A percentile compares a stretch with the other conserved stretches of the same genome.
phyloP scores from a whole-genome alignment of 1,140 invertebrate genomes.

The Microplitis mediator region DNA sequence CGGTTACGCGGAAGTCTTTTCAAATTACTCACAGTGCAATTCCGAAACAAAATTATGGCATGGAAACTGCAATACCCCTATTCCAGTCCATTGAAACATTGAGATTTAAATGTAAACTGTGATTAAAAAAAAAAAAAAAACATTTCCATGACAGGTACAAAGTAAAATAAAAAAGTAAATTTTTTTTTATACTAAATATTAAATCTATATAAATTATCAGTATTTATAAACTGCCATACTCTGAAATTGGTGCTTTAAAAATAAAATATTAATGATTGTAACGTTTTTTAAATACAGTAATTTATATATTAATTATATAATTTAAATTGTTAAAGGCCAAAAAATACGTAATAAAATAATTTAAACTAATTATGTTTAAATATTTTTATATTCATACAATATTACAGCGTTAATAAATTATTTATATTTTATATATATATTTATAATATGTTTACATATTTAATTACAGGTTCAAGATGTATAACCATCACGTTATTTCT shows the following conservation, averaged over 20 bases:
- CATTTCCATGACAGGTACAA: not conserved
- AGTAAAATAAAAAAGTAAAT: not conserved
- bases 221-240: constrained; percentile 9
- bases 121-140: not conserved
- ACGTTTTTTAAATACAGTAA: not conserved
- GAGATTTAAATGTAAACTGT: not conserved
- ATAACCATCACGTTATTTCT: too few relatives aligned
- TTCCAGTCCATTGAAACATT: constrained; percentile 62
- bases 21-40: constrained; percentile 76
- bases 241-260: not conserved
- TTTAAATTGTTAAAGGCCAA: not conserved
- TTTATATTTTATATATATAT: constrained; percentile 4
- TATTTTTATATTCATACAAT: not conserved
- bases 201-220: constrained; percentile 1
- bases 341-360: not conserved
- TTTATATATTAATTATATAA: not conserved
- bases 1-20: constrained; percentile 79
- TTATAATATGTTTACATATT: not conserved
- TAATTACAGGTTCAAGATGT: too few relatives aligned
- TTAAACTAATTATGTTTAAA: not conserved
- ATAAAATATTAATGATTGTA: not conserved
- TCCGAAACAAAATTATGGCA: constrained; percentile 78
- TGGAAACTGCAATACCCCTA: constrained; percentile 84
- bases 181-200: not conserved
- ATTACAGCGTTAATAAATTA: not conserved